Evolutionary conservation across 35 echinoderm and acorn worm genomes (phyloP), one percentile per base, ranked within the genome.

Genomic region (Strongylocentrotus purpuratus): DNA sequence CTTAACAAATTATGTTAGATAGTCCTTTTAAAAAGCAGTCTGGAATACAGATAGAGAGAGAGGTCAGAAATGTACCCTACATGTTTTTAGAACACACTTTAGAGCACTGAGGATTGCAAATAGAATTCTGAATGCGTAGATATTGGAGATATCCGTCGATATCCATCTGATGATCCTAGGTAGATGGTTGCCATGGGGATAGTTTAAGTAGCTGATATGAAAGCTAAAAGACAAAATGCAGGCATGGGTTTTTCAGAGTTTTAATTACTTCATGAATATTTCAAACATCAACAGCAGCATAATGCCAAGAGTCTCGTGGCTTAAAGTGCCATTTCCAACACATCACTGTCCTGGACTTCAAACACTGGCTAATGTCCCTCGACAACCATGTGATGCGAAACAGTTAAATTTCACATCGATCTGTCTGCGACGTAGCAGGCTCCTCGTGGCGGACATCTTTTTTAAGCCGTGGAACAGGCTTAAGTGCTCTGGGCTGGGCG

Each of bases 321-420:
- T 7, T 78, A 78, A 78, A 25, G 22, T 28, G 65, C 65, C 65
- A 78, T 78, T 78, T 78, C 22, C 65, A 78, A 28, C 22, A n/a
- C 22, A 78, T 78, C 65, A 28, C 28, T 22, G 20, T 78, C 65
- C 2, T 18, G 65, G 65, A 78, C 65, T 22, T 78, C 65, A n/a
- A n/a, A n/a, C 65, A 78, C 65, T 78, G 15, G 1, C 65, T 78
- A 25, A 78, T 78, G 65, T 78, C 65, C 65, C 25, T 7, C 65
- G 65, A 78, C 65, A 78, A n/a, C 22, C 65, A 78, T 3, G 65
- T 28, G 65, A 78, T n/a, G 22, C 22, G 65, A 78, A 78, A 78
- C 65, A 78, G 65, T 78, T 78, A 78, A 78, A n/a, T 78, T 78
- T 78, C 65, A 78, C 65, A 78, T 78, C 18, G 65, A 78, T 78